phyloP scores from a whole-genome alignment of 1,140 invertebrate genomes.

The Drosophila mauritiana region DNA sequence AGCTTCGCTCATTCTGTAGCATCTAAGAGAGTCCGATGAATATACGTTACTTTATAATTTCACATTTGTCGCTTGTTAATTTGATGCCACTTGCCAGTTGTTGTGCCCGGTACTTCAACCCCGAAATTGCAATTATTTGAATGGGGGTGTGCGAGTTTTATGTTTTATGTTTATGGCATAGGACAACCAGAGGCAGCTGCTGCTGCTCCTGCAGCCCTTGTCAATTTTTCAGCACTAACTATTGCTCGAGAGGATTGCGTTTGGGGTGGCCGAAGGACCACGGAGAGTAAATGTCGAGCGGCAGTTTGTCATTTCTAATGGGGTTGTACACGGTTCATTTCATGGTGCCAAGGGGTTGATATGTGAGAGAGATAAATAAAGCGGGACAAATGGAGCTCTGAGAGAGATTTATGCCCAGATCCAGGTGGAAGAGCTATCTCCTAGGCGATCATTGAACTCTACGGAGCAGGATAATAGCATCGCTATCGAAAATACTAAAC shows the following conservation, averaged over 20 bases:
- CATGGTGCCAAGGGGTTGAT: conserved; percentile 39
- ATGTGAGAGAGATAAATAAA: conserved; percentile 36
- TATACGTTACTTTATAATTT: conserved; percentile 36
- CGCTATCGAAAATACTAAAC: too few species aligned
- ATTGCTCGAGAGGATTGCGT: conserved; percentile 35
- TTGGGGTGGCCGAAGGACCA: conserved; percentile 20
- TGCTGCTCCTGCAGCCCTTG: conserved; percentile 47
- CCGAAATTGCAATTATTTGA: conserved; percentile 44
- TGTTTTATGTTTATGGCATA: conserved; percentile 37
- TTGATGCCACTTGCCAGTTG: conserved; percentile 25
- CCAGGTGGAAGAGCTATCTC: conserved; percentile 17
- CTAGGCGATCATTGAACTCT: conserved; percentile 32
- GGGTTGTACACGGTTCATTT: conserved; percentile 38
- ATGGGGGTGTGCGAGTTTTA: conserved; percentile 41
- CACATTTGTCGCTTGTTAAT: conserved; percentile 22
- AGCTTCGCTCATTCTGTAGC: conserved; percentile 35
- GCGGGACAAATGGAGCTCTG: conserved; percentile 16
- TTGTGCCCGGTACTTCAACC: conserved; percentile 33
- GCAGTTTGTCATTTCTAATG: conserved; percentile 44
- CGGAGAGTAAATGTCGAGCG: conserved; percentile 38
- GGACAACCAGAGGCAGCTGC: conserved; percentile 46
- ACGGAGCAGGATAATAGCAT: neutral
- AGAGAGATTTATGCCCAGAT: conserved; percentile 28
- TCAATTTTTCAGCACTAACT: conserved; percentile 47
- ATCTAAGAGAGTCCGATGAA: conserved; percentile 56